These are phyloP conservation scores for Henricia sp. DNA, from an alignment of 53 echinoderm and acorn worm species.

Conservation along the genomic window DNA sequence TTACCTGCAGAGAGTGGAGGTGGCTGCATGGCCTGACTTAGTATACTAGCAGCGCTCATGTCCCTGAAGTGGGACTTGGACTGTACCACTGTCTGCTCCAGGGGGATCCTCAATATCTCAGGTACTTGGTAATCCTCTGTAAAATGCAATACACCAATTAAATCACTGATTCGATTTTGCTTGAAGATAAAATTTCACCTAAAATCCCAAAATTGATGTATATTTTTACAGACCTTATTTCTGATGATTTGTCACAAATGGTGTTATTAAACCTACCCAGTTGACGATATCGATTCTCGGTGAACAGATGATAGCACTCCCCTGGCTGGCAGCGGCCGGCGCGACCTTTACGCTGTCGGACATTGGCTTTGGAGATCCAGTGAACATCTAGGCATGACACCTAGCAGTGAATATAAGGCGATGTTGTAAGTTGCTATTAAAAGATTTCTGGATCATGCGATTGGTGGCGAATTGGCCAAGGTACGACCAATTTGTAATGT, in stretches of 20 bases:
- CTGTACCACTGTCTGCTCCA: constrained; percentile 90
- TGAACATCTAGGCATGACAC: constrained; percentile 92
- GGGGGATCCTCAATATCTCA: constrained; percentile 84
- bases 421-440: too few species aligned
- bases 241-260: too few species aligned
- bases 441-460: too few species aligned
- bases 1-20: constrained; percentile 82
- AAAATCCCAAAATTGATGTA: too few species aligned
- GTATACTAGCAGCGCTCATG: constrained; percentile 67
- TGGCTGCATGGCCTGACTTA: constrained; percentile 78
- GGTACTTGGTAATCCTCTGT: constrained; percentile 78
- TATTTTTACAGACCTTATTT: too few species aligned
- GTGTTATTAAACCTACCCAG: constrained; percentile 72
- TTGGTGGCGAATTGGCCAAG: too few species aligned
- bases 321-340: constrained; percentile 92
- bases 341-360: constrained; percentile 80
- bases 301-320: constrained; percentile 93
- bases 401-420: constrained; percentile 33
- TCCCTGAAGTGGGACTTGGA: constrained; percentile 76
- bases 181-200: too few species aligned
- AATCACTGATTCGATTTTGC: not conserved
- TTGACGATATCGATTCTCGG: constrained; percentile 64
- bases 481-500: too few species aligned
- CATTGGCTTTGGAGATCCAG: constrained; percentile 88
- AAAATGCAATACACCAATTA: not conserved